Conservation (phyloP, 2,797 vertebrate genomes). For the Pseudochromis fuscus region DNA sequence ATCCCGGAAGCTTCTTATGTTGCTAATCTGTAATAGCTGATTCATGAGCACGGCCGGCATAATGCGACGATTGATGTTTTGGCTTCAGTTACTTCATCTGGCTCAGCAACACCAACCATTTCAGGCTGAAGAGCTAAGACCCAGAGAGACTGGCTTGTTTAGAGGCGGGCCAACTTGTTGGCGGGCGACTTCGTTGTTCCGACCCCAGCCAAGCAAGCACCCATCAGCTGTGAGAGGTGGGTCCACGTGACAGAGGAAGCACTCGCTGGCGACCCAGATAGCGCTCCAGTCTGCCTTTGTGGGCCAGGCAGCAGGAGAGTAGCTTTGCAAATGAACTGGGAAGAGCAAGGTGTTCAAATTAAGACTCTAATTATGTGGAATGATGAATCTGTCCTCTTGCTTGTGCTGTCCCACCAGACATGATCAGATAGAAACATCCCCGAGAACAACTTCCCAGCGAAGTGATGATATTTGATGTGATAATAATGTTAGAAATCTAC, state of each 20-base stretch:
- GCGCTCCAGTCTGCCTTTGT: constrained; percentile 66
- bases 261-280: constrained; percentile 74
- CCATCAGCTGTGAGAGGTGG: constrained; percentile 46
- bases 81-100: constrained; percentile 58
- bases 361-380: constrained; percentile 78
- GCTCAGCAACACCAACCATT: constrained; percentile 46
- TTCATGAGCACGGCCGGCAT: constrained; percentile 42
- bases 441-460: constrained; percentile 34
- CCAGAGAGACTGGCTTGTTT: constrained; percentile 35
- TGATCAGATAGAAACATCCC: constrained; percentile 23
- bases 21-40: constrained; percentile 59
- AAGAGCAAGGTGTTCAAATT: constrained; percentile 79
- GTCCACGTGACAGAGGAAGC: constrained; percentile 61
- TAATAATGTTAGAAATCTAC: constrained; percentile 27
- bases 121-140: constrained; percentile 38
- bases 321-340: constrained; percentile 70
- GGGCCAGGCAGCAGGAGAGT: constrained; percentile 81
- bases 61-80: constrained; percentile 61
- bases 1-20: constrained; percentile 49
- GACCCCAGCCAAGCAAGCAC: constrained; percentile 42
- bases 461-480: constrained; percentile 30
- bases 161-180: constrained; percentile 42
- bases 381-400: constrained; percentile 65
- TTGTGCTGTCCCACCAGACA: constrained; percentile 59
- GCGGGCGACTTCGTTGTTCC: constrained; percentile 26